Base-by-base conservation (phyloP, 2,797 vertebrate genomes). In the Myotis findleyi region DNA sequence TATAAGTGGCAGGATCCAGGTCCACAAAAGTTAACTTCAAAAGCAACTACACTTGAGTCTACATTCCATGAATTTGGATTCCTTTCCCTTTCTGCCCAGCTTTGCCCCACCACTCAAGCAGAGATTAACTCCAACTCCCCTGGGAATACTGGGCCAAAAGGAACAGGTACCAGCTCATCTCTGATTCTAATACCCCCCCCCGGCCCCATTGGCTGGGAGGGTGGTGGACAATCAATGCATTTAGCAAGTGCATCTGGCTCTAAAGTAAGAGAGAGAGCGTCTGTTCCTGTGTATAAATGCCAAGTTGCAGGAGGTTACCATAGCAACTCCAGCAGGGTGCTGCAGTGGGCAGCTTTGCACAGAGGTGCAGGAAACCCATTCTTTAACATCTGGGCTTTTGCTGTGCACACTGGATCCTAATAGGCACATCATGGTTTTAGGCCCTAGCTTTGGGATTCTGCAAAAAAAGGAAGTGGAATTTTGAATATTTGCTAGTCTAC, bases 281-380 rank as follows among this genome's bases (percentile, higher is more conserved):
- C 72, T 80, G 71, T 73, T 76, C 89, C 66, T 82, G 9, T 79
- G 71, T 86, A 59, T 87, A 81, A 91, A 95, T 89, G 81, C 87
- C 88, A 96, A 92, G 91, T 96, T 41, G 85, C 95, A 97, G 69
- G 0, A 94, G 81, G 98, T 98, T 98, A 95, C 98, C 97, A 98
- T 97, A 95, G 98, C 97, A 98, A 98, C 98, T 1, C 85, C 93
- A 95, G 72, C 87, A 59, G 62, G 97, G 93, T 89, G 87, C 82
- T 96, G 92, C 93, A 83, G 44, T 94, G 59, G 5, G 69, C 97
- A 98, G 97, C 97, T 98, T 88, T 96, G 85, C 83, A 79, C 86
- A 55, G 96, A 27, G 91, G 16, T 72, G 2, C 9, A n/a, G 62
- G 57, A 75, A 94, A 10, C 55, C 83, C 86, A 68, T 68, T 72